A percentile compares a stretch with the other conserved stretches of the same genome.
Evolutionary conservation across 2,888 invertebrate genomes (phyloP).

Genomic region (Cantharis nigra): DNA sequence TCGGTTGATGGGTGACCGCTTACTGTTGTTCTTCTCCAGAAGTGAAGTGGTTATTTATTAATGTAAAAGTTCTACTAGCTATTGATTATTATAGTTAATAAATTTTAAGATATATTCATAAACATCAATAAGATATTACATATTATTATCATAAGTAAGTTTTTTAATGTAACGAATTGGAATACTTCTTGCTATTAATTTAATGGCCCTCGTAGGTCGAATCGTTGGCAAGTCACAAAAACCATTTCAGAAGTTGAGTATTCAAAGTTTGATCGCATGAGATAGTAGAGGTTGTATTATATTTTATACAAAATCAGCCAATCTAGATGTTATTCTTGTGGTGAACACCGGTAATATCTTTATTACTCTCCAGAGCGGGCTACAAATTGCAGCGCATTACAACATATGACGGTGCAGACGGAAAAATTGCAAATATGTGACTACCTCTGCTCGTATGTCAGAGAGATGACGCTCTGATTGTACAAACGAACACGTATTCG

Average conservation of each 20-base stretch:
- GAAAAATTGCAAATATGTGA: slow-evolving; percentile 52
- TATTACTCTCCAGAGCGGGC: slow-evolving; percentile 49
- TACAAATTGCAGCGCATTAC: slow-evolving; percentile 51
- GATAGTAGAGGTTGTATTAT: slow-evolving; percentile 14
- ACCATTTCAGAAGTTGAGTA: not conserved
- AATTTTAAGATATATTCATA: too few relatives aligned
- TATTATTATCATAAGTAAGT: not conserved
- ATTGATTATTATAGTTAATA: too few relatives aligned
- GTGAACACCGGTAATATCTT: slow-evolving; percentile 47
- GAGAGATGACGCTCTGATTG: slow-evolving; percentile 43
- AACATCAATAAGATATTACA: not conserved
- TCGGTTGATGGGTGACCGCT: too few relatives aligned
- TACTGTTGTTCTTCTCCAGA: too few relatives aligned
- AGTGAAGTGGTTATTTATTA: too few relatives aligned
- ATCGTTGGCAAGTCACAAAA: not conserved
- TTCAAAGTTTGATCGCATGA: slow-evolving; percentile 19
- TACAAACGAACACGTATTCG: slow-evolving; percentile 44
- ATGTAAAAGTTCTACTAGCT: too few relatives aligned
- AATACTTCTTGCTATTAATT: not conserved
- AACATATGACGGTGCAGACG: slow-evolving; percentile 48
- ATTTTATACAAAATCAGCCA: slow-evolving; percentile 30
- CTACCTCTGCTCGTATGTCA: slow-evolving; percentile 43
- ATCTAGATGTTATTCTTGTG: slow-evolving; percentile 44
- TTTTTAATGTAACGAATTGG: not conserved
- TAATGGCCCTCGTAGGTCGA: not conserved